Conservation (phyloP, 2,797 vertebrate species). For the Aphelocoma californica region DNA sequence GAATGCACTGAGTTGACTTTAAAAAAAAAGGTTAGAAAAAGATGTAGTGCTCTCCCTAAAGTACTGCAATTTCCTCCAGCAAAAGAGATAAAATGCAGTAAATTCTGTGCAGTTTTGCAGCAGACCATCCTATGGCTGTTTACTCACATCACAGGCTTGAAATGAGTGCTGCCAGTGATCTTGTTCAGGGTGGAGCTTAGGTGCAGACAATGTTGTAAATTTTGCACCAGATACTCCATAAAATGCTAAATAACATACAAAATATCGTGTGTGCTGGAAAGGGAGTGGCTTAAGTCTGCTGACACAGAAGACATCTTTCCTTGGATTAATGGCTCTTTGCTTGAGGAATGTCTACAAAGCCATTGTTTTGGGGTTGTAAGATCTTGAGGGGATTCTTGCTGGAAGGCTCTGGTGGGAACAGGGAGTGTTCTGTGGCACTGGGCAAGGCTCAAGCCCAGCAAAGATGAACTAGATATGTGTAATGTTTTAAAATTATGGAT, state of each 20-base stretch:
- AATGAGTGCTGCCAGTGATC: background rate
- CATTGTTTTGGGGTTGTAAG: background rate
- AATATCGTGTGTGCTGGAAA: background rate
- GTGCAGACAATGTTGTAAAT: constrained; percentile 67
- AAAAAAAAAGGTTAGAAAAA: background rate
- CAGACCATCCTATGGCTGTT: background rate
- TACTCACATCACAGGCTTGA: constrained; percentile 11
- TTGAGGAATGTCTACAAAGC: background rate
- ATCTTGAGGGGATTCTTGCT: background rate
- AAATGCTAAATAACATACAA: constrained; percentile 4
- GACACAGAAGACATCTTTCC: background rate
- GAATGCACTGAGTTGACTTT: background rate
- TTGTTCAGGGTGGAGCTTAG: constrained; percentile 50
- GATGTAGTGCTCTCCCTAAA: background rate
- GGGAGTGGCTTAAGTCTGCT: background rate
- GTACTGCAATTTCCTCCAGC: background rate
- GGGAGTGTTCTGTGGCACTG: background rate
- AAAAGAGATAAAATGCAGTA: background rate
- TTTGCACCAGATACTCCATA: background rate
- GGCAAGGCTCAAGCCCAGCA: background rate
- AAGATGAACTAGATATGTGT: background rate
- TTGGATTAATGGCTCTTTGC: background rate
- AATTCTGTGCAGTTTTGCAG: background rate
- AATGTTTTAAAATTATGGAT: background rate
- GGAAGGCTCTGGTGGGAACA: constrained; percentile 6